Percentiles rank a stretch among this genome's conserved stretches.
These are phyloP conservation scores for Poeciliopsis retropinna DNA, from an alignment of 2,113 vertebrate species.

Conservation along the genomic window DNA sequence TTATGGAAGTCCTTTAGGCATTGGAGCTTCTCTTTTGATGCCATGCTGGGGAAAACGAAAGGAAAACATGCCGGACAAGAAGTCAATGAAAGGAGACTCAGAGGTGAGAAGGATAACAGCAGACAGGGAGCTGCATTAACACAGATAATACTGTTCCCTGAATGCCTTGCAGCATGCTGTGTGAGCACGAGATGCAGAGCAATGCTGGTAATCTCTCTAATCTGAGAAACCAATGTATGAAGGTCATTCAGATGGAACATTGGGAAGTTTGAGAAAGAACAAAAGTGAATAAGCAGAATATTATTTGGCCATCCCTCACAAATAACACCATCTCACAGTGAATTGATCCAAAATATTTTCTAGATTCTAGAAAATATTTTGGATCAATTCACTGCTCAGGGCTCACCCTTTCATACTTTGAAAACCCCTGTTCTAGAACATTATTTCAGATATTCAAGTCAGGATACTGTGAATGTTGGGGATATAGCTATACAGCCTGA, in stretches of 20 bases:
- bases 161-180: constrained; percentile 42
- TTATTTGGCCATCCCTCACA: not conserved
- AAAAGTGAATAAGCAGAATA: not conserved
- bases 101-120: constrained; percentile 37
- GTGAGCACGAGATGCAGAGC: constrained; percentile 48
- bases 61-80: not conserved
- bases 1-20: constrained; percentile 99
- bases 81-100: constrained; percentile 14
- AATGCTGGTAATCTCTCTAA: constrained; percentile 66
- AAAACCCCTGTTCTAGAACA: too few relatives aligned
- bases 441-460: not conserved
- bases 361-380: too few relatives aligned
- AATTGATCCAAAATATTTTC: too few relatives aligned
- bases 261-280: constrained; percentile 1
- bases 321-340: not conserved
- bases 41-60: constrained; percentile 82
- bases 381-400: too few relatives aligned
- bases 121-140: constrained; percentile 39
- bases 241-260: constrained; percentile 50
- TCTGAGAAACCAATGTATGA: constrained; percentile 49
- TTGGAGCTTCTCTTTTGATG: constrained; percentile 96
- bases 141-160: constrained; percentile 61
- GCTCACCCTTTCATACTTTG: too few relatives aligned
- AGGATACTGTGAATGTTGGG: constrained; percentile 36
- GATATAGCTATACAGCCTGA: constrained; percentile 34